Percentiles rank a stretch among this genome's conserved stretches.
Evolutionary conservation across 2,797 vertebrate species (phyloP).

Genomic region (Semaprochilodus insignis): DNA sequence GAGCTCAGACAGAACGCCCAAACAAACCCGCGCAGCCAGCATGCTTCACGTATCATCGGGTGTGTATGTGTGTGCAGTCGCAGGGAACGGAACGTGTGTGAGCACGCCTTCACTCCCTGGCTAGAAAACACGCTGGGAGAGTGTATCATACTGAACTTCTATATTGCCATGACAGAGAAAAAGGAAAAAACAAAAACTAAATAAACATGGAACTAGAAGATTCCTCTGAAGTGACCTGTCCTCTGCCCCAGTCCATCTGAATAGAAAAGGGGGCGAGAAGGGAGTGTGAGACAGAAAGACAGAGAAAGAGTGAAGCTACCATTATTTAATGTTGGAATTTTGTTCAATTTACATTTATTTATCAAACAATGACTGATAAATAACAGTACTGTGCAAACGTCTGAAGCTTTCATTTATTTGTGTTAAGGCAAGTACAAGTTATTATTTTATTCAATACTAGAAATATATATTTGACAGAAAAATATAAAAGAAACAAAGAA

Average conservation of each 20-base stretch:
- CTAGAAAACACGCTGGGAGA: neutral
- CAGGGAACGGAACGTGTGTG: neutral
- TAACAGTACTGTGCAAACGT: too few relatives aligned
- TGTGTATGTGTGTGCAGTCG: neutral
- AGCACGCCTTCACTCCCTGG: constrained; percentile 10
- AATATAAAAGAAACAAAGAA: too few relatives aligned
- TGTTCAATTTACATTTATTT: too few relatives aligned
- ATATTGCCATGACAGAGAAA: neutral
- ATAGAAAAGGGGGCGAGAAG: neutral
- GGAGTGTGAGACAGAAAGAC: neutral
- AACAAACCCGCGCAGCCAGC: constrained; percentile 30
- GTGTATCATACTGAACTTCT: neutral
- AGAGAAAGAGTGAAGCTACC: neutral
- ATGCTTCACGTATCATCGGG: constrained; percentile 12
- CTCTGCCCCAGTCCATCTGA: neutral
- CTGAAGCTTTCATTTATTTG: too few relatives aligned
- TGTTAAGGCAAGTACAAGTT: too few relatives aligned
- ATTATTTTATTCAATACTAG: too few relatives aligned
- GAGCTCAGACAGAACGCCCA: constrained; percentile 25
- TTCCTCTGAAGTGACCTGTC: neutral
- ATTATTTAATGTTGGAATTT: neutral
- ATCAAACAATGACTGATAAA: too few relatives aligned
- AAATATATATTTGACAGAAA: too few relatives aligned
- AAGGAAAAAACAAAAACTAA: neutral
- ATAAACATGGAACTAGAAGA: neutral